These are phyloP conservation scores for Erynnis tages DNA, from an alignment of 2,888 invertebrate species.

Conservation along the genomic window DNA sequence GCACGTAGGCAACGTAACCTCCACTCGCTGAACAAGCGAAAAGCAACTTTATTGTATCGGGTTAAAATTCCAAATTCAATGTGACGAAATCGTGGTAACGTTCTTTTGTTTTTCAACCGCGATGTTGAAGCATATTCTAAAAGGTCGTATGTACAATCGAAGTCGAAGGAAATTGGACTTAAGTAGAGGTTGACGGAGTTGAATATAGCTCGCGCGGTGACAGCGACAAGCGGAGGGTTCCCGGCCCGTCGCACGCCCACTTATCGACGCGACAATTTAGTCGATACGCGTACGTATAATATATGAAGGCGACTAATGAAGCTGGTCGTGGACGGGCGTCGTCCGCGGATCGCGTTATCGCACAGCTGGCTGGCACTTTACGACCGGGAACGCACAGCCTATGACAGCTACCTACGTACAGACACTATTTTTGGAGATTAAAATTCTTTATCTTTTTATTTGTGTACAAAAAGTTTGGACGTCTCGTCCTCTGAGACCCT, in stretches of 20 bases:
- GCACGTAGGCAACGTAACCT: slow-evolving; percentile 43
- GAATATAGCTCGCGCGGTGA: slow-evolving; percentile 2
- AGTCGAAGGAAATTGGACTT: slow-evolving; percentile 6
- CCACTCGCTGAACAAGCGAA: slow-evolving; percentile 23
- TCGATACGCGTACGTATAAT: slow-evolving; percentile 65
- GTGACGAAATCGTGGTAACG: neutral
- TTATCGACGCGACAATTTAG: slow-evolving; percentile 70
- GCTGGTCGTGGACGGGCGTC: slow-evolving; percentile 35
- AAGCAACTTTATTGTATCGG: neutral
- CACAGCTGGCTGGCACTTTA: slow-evolving; percentile 32
- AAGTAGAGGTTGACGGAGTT: slow-evolving; percentile 10
- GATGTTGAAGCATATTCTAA: neutral
- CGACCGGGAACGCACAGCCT: slow-evolving; percentile 27
- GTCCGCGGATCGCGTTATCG: slow-evolving; percentile 45
- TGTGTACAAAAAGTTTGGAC: slow-evolving; percentile 13
- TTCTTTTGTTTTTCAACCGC: neutral
- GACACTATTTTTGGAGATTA: slow-evolving; percentile 28
- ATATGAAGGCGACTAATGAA: slow-evolving; percentile 52
- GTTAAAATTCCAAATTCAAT: neutral
- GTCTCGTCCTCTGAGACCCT: slow-evolving; percentile 2
- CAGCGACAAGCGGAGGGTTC: slow-evolving; percentile 14
- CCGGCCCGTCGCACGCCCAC: slow-evolving; percentile 60
- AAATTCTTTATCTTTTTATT: slow-evolving; percentile 22
- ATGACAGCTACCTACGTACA: slow-evolving; percentile 27
- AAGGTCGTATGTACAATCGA: slow-evolving; percentile 31